These are phyloP conservation scores for Emesis castigata DNA, from an alignment of 2,888 invertebrate genomes.

Conservation along the genomic window DNA sequence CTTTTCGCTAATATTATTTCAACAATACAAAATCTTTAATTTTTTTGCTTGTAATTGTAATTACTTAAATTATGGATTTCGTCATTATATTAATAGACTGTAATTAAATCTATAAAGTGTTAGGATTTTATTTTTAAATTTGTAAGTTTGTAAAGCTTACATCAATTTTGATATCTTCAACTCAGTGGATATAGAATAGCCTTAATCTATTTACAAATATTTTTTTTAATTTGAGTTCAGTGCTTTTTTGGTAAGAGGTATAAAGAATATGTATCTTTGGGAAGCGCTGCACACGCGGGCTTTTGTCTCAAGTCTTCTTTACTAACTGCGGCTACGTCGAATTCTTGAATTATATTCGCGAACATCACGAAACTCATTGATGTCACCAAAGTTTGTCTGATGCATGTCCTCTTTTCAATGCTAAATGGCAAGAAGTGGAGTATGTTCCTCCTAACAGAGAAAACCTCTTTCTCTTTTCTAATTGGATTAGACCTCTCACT, in stretches of 20 bases:
- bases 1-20: too few relatives aligned
- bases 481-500: constrained; percentile 75
- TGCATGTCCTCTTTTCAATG: constrained; percentile 95
- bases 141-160: too few relatives aligned
- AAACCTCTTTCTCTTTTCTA: constrained; percentile 77
- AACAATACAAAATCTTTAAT: too few relatives aligned
- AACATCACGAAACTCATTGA: constrained; percentile 93
- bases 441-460: constrained; percentile 85
- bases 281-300: constrained; percentile 93
- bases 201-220: constrained; percentile 63
- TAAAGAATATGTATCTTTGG: constrained; percentile 92
- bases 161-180: too few relatives aligned
- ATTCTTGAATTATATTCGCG: constrained; percentile 92
- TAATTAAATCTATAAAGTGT: too few relatives aligned
- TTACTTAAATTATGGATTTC: too few relatives aligned
- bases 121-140: too few relatives aligned
- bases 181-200: constrained; percentile 27
- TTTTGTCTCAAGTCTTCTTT: constrained; percentile 86
- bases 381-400: constrained; percentile 94
- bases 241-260: constrained; percentile 87
- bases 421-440: constrained; percentile 96
- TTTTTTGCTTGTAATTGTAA: too few relatives aligned
- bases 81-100: too few relatives aligned
- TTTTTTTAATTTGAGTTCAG: constrained; percentile 66
- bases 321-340: constrained; percentile 89